Evolutionary conservation across 1,140 invertebrate genomes (phyloP).

Genomic region (Tetramorium parvispinum): DNA sequence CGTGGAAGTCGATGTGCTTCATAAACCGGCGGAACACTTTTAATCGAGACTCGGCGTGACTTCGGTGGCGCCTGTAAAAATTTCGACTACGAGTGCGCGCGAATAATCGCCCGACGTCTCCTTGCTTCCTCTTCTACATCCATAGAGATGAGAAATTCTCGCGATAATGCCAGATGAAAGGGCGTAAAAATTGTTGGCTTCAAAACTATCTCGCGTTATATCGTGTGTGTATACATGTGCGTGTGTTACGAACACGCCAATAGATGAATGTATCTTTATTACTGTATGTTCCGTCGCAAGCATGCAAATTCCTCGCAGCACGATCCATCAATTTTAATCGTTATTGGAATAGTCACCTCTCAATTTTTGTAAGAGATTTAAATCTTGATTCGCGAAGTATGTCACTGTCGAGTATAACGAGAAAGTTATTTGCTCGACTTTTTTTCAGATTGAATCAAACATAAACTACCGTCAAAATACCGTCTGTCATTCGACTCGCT

Average conservation of each 20-base stretch:
- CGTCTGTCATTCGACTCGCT: not conserved
- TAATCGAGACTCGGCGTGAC: slow-evolving; percentile 27
- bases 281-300: not conserved
- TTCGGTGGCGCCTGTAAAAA: slow-evolving; percentile 27
- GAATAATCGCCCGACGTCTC: not conserved
- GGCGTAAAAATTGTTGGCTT: slow-evolving; percentile 3
- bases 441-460: not conserved
- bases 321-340: slow-evolving; percentile 13
- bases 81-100: not conserved
- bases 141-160: not conserved
- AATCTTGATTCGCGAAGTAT: slow-evolving; percentile 12
- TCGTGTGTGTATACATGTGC: not conserved
- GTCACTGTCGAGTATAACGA: not conserved
- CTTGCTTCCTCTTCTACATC: not conserved
- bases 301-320: not conserved
- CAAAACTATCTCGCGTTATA: not conserved
- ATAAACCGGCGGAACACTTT: slow-evolving; percentile 22
- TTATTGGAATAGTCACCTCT: not conserved
- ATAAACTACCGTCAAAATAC: not conserved
- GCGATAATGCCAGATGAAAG: not conserved
- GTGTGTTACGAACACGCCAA: not conserved
- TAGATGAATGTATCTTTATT: not conserved
- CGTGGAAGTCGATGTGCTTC: slow-evolving; percentile 25
- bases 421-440: not conserved
- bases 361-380: slow-evolving; percentile 1